Evolutionary conservation across 2,888 invertebrate genomes (phyloP), one percentile per base, ranked within the genome.

Genomic region (Cheilosia vulpina): DNA sequence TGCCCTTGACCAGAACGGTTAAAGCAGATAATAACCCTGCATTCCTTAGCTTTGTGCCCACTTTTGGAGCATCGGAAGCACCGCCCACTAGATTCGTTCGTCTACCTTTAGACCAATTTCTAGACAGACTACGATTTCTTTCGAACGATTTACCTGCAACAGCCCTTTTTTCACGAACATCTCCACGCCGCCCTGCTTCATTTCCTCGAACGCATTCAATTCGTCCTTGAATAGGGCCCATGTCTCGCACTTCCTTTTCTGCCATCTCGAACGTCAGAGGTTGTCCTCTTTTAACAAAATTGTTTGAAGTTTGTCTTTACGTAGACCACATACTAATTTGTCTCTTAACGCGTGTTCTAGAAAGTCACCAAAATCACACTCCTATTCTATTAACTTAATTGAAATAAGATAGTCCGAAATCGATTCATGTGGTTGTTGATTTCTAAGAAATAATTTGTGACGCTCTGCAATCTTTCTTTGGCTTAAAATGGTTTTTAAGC

Each of bases 341-440:
- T 52, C 53, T n/a, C 41, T 38, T 9, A 43, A 27, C 4, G 53
- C 47, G 21, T 9, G 13, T 4, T 58, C 50, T 38, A 58, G 50
- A 24, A 71, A 71, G 4, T 57, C 57, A 21, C 17, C 47, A 66
- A 71, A 71, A 47, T 58, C 58, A 50, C 58, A 71, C 38, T 68
- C 19, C n/a, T 68, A 43, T n/a, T 55, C 53, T 17, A 68, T 19
- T 9, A 24, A 57, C n/a, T 69, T 69, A 15, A 66, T 55, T 15
- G 24, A 52, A 9, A 66, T 41, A 41, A 66, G 17, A 21, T 66
- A 66, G 24, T 66, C 55, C 2, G 52, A 34, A 31, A 66, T 55
- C 31, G 68, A 68, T 45, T 55, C 55, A 6, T 55, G 24, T 17
- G 43, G 15, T 31, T 55, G 41, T 55, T 68, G 68, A 41, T 43